Conservation (phyloP, 2,113 vertebrate genomes). For the Stigmatopora argus region DNA sequence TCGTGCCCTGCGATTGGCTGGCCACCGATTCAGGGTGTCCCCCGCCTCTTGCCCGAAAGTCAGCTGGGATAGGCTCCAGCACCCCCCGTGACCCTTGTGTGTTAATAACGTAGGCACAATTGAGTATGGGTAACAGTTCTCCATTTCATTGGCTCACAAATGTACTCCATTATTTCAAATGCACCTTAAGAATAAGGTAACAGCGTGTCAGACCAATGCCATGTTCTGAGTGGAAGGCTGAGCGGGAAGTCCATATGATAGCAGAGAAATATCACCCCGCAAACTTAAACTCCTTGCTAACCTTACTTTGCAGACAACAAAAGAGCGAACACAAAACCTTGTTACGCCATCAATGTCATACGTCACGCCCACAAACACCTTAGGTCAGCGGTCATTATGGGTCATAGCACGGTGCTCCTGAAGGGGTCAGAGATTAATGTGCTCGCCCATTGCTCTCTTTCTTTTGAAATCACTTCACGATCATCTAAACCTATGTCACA, state of each 20-base stretch:
- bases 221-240: conserved; percentile 37
- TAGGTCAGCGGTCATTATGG: conserved; percentile 40
- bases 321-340: conserved; percentile 45
- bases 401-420: conserved; percentile 31
- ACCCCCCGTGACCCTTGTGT: too few species aligned
- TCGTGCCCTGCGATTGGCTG: too few species aligned
- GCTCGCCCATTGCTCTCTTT: conserved; percentile 37
- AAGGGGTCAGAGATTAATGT: conserved; percentile 46
- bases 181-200: conserved; percentile 39
- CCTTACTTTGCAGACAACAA: conserved; percentile 46
- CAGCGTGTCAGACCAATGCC: conserved; percentile 27
- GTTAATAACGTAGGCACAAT: background rate
- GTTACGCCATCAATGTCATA: conserved; percentile 37
- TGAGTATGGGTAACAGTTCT: background rate
- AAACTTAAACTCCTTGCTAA: conserved; percentile 24
- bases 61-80: too few species aligned
- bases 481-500: background rate
- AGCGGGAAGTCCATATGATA: conserved; percentile 22
- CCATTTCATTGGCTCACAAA: background rate
- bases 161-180: conserved; percentile 11
- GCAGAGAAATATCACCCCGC: conserved; percentile 7
- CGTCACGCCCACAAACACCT: conserved; percentile 3
- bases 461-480: conserved; percentile 38
- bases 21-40: too few species aligned
- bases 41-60: too few species aligned